Conservation (phyloP, 1,140 invertebrate species). For the Teleogryllus occipitalis region DNA sequence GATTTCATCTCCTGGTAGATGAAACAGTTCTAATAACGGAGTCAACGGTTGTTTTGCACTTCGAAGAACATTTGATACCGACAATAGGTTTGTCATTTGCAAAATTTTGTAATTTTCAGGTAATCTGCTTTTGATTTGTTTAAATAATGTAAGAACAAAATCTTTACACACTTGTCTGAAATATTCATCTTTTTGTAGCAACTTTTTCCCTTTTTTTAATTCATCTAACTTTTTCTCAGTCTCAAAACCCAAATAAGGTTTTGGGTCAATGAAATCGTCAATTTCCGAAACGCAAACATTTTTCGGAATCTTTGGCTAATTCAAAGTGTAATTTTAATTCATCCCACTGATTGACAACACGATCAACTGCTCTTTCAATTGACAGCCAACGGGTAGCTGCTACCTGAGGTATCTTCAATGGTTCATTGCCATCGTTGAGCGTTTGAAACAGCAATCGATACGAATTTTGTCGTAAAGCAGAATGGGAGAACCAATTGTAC, state of each 20-base stretch:
- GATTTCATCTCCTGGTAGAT: not conserved
- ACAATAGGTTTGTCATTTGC: slow-evolving; percentile 8
- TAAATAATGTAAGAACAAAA: no score
- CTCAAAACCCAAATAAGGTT: slow-evolving; percentile 26
- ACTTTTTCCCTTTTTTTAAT: slow-evolving; percentile 28
- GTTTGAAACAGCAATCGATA: slow-evolving; percentile 32
- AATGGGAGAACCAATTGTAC: slow-evolving; percentile 33
- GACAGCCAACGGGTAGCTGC: slow-evolving; percentile 35
- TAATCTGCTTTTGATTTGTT: not conserved
- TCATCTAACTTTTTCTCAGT: slow-evolving; percentile 26
- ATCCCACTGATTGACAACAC: slow-evolving; percentile 33
- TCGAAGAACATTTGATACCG: not conserved
- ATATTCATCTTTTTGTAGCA: slow-evolving; percentile 25
- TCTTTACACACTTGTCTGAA: slow-evolving; percentile 21
- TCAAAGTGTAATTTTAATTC: slow-evolving; percentile 33
- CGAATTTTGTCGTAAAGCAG: slow-evolving; percentile 21
- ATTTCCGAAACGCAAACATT: slow-evolving; percentile 28
- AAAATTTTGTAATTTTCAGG: not conserved
- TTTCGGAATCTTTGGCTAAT: slow-evolving; percentile 25
- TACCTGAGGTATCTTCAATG: slow-evolving; percentile 32
- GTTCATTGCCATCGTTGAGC: slow-evolving; percentile 32
- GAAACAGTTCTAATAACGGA: no score
- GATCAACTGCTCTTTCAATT: slow-evolving; percentile 30
- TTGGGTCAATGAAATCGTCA: slow-evolving; percentile 28
- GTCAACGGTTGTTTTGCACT: not conserved